A percentile compares a stretch with the other conserved stretches of the same genome.
Conservation (phyloP, 2,888 invertebrate species). For the Perizoma flavofasciatum region DNA sequence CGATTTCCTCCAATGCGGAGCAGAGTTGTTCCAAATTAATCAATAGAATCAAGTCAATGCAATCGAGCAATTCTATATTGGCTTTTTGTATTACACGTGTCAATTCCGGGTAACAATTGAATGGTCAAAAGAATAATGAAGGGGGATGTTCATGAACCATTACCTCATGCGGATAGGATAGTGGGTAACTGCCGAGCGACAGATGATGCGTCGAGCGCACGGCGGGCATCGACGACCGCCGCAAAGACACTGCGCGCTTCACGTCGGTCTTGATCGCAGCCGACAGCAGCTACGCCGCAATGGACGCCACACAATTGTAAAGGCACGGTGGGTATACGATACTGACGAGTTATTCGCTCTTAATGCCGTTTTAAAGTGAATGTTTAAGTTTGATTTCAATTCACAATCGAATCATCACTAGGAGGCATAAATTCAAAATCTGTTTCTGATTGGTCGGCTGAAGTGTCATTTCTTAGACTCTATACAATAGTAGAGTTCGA, state of each 20-base stretch:
- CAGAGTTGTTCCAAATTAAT: no score
- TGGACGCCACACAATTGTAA: conserved; percentile 50
- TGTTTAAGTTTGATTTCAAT: conserved; percentile 8
- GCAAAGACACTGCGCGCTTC: conserved; percentile 73
- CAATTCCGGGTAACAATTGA: no score
- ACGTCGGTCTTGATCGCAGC: conserved; percentile 91
- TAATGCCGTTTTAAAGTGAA: conserved; percentile 2
- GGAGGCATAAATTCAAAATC: no score
- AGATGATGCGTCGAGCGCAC: conserved; percentile 64
- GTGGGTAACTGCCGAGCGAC: conserved; percentile 74
- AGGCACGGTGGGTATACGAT: conserved; percentile 33
- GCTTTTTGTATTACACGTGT: no score
- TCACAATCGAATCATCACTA: no score
- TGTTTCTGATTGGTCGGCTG: no score
- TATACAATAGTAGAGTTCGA: no score
- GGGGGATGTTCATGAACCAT: conserved; percentile 29
- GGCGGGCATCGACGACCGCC: conserved; percentile 76
- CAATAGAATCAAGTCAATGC: no score
- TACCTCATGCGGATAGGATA: conserved; percentile 73
- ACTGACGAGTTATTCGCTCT: conserved; percentile 25
- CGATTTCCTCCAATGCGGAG: no score
- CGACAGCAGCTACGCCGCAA: conserved; percentile 87
- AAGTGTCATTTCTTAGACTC: no score
- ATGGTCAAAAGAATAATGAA: not conserved
- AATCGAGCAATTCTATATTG: no score